Conservation (phyloP, 2,888 invertebrate species). For the Euzophera pinguis region DNA sequence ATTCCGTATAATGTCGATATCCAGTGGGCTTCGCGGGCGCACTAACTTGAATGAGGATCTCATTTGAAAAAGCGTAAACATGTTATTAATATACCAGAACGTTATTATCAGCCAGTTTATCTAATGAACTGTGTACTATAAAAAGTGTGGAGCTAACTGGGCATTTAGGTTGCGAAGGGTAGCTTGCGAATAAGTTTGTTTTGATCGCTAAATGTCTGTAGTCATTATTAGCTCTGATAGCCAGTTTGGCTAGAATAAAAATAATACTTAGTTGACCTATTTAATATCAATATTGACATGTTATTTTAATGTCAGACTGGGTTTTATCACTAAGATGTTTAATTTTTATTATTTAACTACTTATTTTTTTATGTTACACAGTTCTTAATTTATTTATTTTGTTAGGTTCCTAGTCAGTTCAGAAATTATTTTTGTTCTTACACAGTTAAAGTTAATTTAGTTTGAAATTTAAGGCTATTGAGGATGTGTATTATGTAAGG, state of each 20-base stretch:
- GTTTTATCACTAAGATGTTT: too few species aligned
- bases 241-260: too few species aligned
- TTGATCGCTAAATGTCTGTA: constrained; percentile 15
- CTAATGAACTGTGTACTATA: constrained; percentile 23
- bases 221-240: neutral
- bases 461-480: too few species aligned
- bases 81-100: constrained; percentile 44
- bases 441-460: too few species aligned
- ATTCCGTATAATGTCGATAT: constrained; percentile 24
- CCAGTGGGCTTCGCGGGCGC: constrained; percentile 23
- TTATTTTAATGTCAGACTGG: too few species aligned
- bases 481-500: too few species aligned
- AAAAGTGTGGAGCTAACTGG: constrained; percentile 16
- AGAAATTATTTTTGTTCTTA: too few species aligned
- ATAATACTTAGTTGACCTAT: too few species aligned
- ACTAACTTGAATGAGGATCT: constrained; percentile 33
- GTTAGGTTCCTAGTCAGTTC: too few species aligned
- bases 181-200: constrained; percentile 23
- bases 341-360: too few species aligned
- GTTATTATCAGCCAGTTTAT: constrained; percentile 23
- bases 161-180: constrained; percentile 14
- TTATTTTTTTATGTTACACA: too few species aligned
- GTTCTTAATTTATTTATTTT: too few species aligned
- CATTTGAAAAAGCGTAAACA: constrained; percentile 44
- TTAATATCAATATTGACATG: neutral